Evolutionary conservation across 2,113 vertebrate species (phyloP).

Genomic region (Oxyruncus cristatus): DNA sequence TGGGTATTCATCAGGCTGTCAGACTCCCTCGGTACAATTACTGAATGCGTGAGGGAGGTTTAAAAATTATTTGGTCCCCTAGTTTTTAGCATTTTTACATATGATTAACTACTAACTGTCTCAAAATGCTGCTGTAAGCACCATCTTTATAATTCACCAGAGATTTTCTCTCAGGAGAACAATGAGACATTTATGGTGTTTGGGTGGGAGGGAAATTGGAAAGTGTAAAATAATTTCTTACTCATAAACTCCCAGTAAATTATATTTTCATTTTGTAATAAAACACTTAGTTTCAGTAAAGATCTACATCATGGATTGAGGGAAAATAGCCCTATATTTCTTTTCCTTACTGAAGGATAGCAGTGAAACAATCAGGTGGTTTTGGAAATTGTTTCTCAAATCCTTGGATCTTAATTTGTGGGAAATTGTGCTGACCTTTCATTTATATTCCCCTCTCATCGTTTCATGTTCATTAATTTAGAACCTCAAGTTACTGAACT

Average conservation of each 20-base stretch:
- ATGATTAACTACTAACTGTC: slow-evolving; percentile 47
- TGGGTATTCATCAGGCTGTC: not conserved
- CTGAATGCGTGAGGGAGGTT: slow-evolving; percentile 15
- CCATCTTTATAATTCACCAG: slow-evolving; percentile 40
- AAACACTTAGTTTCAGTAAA: slow-evolving; percentile 15
- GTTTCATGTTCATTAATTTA: slow-evolving; percentile 49
- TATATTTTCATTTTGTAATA: slow-evolving; percentile 27
- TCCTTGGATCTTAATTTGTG: not conserved
- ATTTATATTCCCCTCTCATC: slow-evolving; percentile 37
- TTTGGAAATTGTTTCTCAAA: not conserved
- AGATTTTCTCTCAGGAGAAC: not conserved
- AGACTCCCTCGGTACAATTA: slow-evolving; percentile 5
- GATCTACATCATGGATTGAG: not conserved
- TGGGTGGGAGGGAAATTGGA: slow-evolving; percentile 23
- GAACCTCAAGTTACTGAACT: slow-evolving; percentile 27
- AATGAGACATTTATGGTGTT: slow-evolving; percentile 26
- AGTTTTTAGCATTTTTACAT: slow-evolving; percentile 55
- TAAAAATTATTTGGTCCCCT: slow-evolving; percentile 54
- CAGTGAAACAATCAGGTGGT: not conserved
- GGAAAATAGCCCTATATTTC: not conserved
- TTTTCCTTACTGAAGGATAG: not conserved
- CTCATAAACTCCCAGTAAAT: slow-evolving; percentile 26
- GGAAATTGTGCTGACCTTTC: not conserved
- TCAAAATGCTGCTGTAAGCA: slow-evolving; percentile 50
- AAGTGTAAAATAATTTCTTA: slow-evolving; percentile 35